Percentiles rank a stretch among this genome's conserved stretches.
phyloP scores from a whole-genome alignment of 1,140 invertebrate genomes.

The Augochlora pura region DNA sequence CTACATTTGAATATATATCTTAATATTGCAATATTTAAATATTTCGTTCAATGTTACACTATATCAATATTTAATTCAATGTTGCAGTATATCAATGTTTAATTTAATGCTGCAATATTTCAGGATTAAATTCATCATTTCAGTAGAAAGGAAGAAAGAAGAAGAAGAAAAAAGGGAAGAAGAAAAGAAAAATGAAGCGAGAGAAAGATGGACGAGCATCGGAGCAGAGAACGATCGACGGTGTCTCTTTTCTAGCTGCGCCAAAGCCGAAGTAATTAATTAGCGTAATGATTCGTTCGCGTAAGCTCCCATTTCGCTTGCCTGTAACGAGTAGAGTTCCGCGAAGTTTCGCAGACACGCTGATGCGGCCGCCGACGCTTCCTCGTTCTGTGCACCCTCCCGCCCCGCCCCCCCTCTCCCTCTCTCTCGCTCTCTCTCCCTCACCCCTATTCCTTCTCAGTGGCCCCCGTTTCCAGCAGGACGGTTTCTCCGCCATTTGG shows the following conservation, averaged over 20 bases:
- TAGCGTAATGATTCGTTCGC: constrained; percentile 74
- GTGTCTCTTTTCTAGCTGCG: constrained; percentile 50
- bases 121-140: too few relatives aligned
- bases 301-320: constrained; percentile 59
- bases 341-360: constrained; percentile 63
- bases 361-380: not conserved
- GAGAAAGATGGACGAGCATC: not conserved
- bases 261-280: constrained; percentile 70
- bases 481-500: constrained; percentile 6
- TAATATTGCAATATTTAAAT: too few relatives aligned
- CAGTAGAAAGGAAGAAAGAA: too few relatives aligned
- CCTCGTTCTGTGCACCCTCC: not conserved
- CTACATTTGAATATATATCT: too few relatives aligned
- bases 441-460: too few relatives aligned
- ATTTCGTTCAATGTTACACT: too few relatives aligned
- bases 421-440: not conserved
- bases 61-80: too few relatives aligned
- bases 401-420: not conserved
- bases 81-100: too few relatives aligned
- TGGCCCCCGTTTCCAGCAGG: not conserved
- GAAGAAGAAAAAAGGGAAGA: too few relatives aligned
- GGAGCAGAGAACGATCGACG: constrained; percentile 24
- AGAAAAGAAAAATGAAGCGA: not conserved
- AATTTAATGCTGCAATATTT: too few relatives aligned
- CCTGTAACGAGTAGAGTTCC: constrained; percentile 67